phyloP scores from a whole-genome alignment of 1,140 invertebrate genomes.

The Drosophila tristis region DNA sequence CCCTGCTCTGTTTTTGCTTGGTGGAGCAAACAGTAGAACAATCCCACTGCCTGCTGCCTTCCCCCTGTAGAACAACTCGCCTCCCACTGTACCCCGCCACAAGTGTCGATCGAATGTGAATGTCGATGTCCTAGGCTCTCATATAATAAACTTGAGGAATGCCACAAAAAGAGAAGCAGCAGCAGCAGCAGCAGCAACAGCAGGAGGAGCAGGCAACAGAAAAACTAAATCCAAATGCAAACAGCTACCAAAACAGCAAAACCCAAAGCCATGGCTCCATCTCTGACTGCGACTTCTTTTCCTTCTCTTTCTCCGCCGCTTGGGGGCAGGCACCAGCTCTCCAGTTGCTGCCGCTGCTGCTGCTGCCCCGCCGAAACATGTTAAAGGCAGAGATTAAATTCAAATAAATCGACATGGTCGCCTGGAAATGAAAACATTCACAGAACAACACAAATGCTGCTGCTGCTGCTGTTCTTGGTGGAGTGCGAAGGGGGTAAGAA shows the following conservation, averaged over 20 bases:
- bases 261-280: slow-evolving; percentile 25
- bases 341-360: slow-evolving; percentile 20
- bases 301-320: too few species aligned
- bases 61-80: slow-evolving; percentile 4
- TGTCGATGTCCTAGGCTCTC: slow-evolving; percentile 60
- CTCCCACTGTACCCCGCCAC: slow-evolving; percentile 24
- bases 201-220: slow-evolving; percentile 22
- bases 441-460: slow-evolving; percentile 56
- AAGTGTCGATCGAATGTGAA: slow-evolving; percentile 60
- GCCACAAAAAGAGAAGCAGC: slow-evolving; percentile 25
- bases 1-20: too few species aligned
- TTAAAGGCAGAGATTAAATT: slow-evolving; percentile 79
- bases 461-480: too few species aligned
- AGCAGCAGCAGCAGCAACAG: slow-evolving; percentile 19
- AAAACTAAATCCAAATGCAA: slow-evolving; percentile 39
- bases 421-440: slow-evolving; percentile 80
- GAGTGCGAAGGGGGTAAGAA: slow-evolving; percentile 25
- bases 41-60: background rate
- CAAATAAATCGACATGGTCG: slow-evolving; percentile 83
- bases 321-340: slow-evolving; percentile 27
- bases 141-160: slow-evolving; percentile 67
- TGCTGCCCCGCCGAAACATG: slow-evolving; percentile 44
- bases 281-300: background rate
- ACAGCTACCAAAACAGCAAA: slow-evolving; percentile 37
- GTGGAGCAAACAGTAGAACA: too few species aligned